phyloP scores from a whole-genome alignment of 2,797 vertebrate species.

The Clamator glandarius region DNA sequence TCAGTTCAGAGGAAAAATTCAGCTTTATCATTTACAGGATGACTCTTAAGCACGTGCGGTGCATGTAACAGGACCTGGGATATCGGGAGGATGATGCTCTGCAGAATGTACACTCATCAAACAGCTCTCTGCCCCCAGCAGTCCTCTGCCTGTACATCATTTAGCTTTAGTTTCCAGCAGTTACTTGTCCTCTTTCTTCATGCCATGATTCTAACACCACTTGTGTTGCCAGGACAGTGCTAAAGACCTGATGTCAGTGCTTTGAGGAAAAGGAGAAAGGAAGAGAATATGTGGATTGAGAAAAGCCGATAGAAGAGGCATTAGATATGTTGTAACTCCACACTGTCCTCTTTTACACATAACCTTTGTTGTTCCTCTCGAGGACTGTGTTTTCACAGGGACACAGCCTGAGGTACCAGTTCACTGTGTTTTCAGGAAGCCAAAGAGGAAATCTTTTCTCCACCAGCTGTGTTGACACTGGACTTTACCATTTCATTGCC shows the following conservation, averaged over 20 bases:
- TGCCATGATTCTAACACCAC: constrained; percentile 21
- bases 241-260: background rate
- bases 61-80: background rate
- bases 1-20: constrained; percentile 54
- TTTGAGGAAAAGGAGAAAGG: background rate
- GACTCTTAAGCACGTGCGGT: constrained; percentile 15
- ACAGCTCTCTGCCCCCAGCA: background rate
- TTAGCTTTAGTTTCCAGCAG: constrained; percentile 21
- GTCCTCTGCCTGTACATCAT: background rate
- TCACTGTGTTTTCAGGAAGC: background rate
- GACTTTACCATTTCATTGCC: background rate
- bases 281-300: background rate
- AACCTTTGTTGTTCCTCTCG: background rate
- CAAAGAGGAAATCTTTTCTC: background rate
- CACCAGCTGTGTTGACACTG: background rate
- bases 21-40: constrained; percentile 40
- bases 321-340: background rate
- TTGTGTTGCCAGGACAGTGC: background rate
- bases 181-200: background rate
- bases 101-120: background rate
- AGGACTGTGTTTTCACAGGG: background rate
- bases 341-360: background rate
- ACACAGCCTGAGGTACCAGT: background rate
- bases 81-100: background rate
- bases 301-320: background rate